A percentile compares a stretch with the other conserved stretches of the same genome.
These are phyloP conservation scores for Rhea pennata DNA, from an alignment of 2,113 vertebrate species.

Conservation along the genomic window DNA sequence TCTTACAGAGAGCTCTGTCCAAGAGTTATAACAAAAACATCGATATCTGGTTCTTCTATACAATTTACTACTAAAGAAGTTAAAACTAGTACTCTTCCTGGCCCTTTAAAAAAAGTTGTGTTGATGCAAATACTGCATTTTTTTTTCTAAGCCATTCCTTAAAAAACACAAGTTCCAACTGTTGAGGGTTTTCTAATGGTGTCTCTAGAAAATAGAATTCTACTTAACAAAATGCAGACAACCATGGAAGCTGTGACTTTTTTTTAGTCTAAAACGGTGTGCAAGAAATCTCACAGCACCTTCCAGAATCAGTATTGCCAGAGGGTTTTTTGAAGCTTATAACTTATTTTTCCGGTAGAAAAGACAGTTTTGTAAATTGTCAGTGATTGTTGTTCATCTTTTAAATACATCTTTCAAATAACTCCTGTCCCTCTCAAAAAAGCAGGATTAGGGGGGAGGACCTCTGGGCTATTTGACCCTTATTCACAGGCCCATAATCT, in stretches of 20 bases:
- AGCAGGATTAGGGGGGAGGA: neutral
- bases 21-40: no score
- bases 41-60: fast-evolving
- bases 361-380: neutral
- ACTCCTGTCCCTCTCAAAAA: neutral
- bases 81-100: neutral
- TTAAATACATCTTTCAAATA: neutral
- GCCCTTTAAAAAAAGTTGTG: neutral
- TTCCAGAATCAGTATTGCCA: neutral
- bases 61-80: neutral
- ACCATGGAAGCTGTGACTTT: neutral
- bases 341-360: neutral
- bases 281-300: neutral
- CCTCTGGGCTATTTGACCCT: neutral
- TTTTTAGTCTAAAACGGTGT: neutral
- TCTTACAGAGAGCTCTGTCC: neutral
- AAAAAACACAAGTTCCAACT: neutral
- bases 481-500: neutral
- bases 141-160: neutral
- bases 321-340: neutral
- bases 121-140: neutral
- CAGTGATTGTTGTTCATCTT: neutral
- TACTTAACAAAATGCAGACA: neutral
- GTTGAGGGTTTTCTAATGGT: neutral
- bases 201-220: neutral